Evolutionary conservation across 2,797 vertebrate species (phyloP), one percentile per base, ranked within the genome.

Genomic region (Pangasius macronema): DNA sequence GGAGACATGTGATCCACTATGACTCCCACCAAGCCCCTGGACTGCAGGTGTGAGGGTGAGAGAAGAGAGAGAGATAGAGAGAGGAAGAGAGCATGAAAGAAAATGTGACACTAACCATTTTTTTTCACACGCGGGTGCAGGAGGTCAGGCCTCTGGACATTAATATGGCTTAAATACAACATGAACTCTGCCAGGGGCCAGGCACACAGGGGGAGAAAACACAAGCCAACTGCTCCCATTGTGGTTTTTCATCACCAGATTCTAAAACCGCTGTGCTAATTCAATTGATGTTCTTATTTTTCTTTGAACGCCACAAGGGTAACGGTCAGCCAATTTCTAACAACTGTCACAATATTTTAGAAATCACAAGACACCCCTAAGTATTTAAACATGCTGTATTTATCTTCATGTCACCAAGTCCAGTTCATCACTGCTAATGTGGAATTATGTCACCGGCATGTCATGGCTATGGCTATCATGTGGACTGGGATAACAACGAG

Each of bases 301-400:
- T 85, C 75, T 89, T 82, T 16, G 53, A 86, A 84, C 61, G 77
- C 87, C 85, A 82, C 5, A 51, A 88, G 83, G 80, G 75, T 75
- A 67, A 57, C 18, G 75, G 77, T 70, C 27, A 77, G 77, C 51
- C 82, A 20, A 90, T 93, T 93, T 88, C 87, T 80, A 91, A 91
- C 91, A 90, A 93, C 92, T 92, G 93, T 95, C 94, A 95, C 92
- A 95, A 94, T 93, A 93, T 94, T 93, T 92, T 90, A 85, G 86
- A 89, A 91, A 90, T 76, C 85, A 82, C 81, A 73, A n/a, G 89
- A 90, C 84, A 86, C 77, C 39, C 89, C 87, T 90, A 63, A 68
- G 72, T 85, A 83, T 61, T 91, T 16, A 87, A 55, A 83, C 79
- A 24, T 51, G 61, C 46, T 22, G 42, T 75, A 83, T 90, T 81